Percentiles rank a stretch among this genome's conserved stretches.
Evolutionary conservation across 2,888 invertebrate species (phyloP).

Genomic region (Watsonalla cultraria): DNA sequence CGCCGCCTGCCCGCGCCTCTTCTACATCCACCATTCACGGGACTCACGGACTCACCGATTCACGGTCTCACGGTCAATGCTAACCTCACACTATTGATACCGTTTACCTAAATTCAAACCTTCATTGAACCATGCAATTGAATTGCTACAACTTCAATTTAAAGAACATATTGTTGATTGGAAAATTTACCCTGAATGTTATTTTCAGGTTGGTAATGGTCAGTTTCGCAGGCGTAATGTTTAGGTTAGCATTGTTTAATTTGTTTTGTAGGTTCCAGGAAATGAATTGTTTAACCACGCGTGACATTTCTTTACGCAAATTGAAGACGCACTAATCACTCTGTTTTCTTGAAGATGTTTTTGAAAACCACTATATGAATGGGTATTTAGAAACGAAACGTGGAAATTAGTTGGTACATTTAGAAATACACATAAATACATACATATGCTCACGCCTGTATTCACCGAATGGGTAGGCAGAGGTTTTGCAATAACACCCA

Average conservation of each 20-base stretch:
- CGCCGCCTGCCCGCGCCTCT: not conserved
- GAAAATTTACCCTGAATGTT: slow-evolving; percentile 14
- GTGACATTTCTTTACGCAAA: no score
- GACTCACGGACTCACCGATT: not conserved
- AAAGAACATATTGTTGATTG: slow-evolving; percentile 21
- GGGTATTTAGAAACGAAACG: no score
- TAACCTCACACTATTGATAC: slow-evolving; percentile 17
- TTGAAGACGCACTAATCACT: no score
- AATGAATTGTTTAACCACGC: no score
- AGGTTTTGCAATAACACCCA: no score
- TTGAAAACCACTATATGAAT: no score
- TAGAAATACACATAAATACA: no score
- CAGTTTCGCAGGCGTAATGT: not conserved
- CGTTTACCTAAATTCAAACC: slow-evolving; percentile 1
- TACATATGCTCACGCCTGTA: no score
- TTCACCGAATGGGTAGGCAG: no score
- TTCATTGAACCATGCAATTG: not conserved
- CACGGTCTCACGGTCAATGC: slow-evolving; percentile 55
- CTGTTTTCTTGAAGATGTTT: no score
- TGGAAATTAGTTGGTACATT: no score
- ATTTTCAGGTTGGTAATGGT: not conserved
- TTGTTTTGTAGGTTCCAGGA: not conserved
- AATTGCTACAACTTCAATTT: slow-evolving; percentile 2
- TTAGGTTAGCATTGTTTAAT: not conserved
- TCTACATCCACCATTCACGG: not conserved